Percentiles rank a stretch among this genome's conserved stretches.
These are phyloP conservation scores for Trissolcus basalis DNA, from an alignment of 1,140 invertebrate species.

Conservation along the genomic window DNA sequence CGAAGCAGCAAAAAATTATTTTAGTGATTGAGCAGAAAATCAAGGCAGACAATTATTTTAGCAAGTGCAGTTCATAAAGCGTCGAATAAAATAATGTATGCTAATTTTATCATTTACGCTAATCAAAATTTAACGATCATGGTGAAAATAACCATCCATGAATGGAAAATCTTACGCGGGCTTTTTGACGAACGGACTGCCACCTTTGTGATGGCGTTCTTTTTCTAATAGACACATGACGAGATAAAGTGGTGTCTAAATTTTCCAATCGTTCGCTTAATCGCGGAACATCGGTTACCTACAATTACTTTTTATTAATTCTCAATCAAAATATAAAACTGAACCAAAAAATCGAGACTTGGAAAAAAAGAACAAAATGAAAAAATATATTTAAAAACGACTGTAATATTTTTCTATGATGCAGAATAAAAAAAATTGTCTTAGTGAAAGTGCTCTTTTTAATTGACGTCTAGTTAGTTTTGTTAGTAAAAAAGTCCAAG, in stretches of 20 bases:
- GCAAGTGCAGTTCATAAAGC: conserved; percentile 9
- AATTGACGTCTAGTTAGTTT: too few relatives aligned
- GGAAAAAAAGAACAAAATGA: too few relatives aligned
- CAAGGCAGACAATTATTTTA: not conserved
- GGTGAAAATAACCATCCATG: not conserved
- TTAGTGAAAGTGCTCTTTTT: too few relatives aligned
- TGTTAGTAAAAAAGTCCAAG: too few relatives aligned
- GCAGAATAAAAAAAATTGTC: too few relatives aligned
- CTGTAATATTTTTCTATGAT: too few relatives aligned
- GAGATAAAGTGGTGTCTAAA: conserved; percentile 70
- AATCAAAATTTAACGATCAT: conserved; percentile 5
- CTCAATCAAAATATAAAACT: not conserved
- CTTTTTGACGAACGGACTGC: conserved; percentile 74
- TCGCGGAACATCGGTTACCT: conserved; percentile 67
- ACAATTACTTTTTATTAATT: conserved; percentile 42
- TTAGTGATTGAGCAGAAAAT: too few relatives aligned
- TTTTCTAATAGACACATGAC: conserved; percentile 71
- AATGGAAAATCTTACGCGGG: conserved; percentile 69
- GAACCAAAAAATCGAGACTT: not conserved
- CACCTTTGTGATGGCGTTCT: conserved; percentile 74
- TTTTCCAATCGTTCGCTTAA: conserved; percentile 71
- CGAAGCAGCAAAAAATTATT: not conserved
- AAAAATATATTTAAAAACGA: too few relatives aligned
- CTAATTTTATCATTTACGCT: not conserved
- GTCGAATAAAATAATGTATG: conserved; percentile 3